These are phyloP conservation scores for Gobius niger DNA, from an alignment of 2,113 vertebrate genomes.

Conservation along the genomic window DNA sequence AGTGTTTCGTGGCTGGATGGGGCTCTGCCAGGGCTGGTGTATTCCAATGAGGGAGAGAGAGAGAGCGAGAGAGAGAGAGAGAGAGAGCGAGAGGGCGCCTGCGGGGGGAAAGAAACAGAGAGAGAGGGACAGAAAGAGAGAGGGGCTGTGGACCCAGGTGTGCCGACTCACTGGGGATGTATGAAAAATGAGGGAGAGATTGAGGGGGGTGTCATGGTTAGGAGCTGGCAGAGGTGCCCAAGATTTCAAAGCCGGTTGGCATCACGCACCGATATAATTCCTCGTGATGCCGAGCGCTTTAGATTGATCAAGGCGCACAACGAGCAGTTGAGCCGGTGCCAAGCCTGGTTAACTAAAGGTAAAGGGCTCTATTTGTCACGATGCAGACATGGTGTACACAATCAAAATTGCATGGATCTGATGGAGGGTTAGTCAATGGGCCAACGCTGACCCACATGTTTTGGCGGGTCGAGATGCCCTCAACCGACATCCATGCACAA, in stretches of 20 bases:
- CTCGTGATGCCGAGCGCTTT: constrained; percentile 3
- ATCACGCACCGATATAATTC: constrained; percentile 39
- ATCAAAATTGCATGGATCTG: not conserved
- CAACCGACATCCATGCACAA: too few relatives aligned
- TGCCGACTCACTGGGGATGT: constrained; percentile 60
- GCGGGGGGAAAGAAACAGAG: constrained; percentile 41
- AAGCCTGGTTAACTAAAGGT: not conserved
- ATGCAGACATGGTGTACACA: not conserved
- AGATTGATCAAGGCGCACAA: not conserved
- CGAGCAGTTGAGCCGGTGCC: not conserved
- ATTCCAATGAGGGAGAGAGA: constrained; percentile 27
- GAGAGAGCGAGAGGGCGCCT: constrained; percentile 13
- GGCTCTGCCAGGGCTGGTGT: constrained; percentile 51
- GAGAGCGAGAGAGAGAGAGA: too few relatives aligned
- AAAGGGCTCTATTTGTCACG: not conserved
- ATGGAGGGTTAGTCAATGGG: not conserved
- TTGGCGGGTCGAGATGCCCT: not conserved
- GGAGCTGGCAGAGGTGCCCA: constrained; percentile 56
- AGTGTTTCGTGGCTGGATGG: constrained; percentile 50
- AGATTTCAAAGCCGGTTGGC: constrained; percentile 57
- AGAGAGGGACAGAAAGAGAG: constrained; percentile 23
- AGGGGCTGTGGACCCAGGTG: constrained; percentile 65
- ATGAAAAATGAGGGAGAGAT: constrained; percentile 52
- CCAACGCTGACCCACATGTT: not conserved
- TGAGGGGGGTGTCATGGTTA: constrained; percentile 27